These are phyloP conservation scores for Drosophila saltans DNA, from an alignment of 1,140 invertebrate genomes.

Conservation along the genomic window DNA sequence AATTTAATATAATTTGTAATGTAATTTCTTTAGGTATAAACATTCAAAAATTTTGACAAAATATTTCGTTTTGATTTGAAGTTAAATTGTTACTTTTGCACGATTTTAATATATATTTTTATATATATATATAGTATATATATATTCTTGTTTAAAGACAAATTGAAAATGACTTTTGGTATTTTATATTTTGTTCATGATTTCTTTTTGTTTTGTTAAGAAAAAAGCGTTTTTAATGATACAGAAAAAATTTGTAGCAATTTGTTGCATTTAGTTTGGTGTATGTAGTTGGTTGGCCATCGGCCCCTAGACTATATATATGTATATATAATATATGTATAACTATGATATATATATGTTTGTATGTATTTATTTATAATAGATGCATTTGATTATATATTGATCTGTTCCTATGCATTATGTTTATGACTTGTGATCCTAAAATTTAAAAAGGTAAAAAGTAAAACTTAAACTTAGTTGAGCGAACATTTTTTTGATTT, in stretches of 20 bases:
- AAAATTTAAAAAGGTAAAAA: constrained; percentile 51
- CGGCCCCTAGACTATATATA: constrained; percentile 62
- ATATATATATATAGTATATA: constrained; percentile 13
- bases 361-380: constrained; percentile 35
- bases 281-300: constrained; percentile 72
- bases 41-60: constrained; percentile 77
- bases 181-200: constrained; percentile 22
- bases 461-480: constrained; percentile 73
- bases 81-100: constrained; percentile 20
- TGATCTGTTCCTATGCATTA: constrained; percentile 1
- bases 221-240: constrained; percentile 52
- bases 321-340: constrained; percentile 30
- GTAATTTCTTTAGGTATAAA: constrained; percentile 64
- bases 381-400: constrained; percentile 40
- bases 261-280: constrained; percentile 80
- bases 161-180: constrained; percentile 14
- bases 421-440: constrained; percentile 37
- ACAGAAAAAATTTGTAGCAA: constrained; percentile 76
- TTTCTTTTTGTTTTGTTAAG: constrained; percentile 36
- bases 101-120: constrained; percentile 15
- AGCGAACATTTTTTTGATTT: constrained; percentile 50
- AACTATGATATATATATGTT: constrained; percentile 21
- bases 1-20: constrained; percentile 43
- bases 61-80: constrained; percentile 72
- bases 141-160: not conserved